Base-by-base conservation (phyloP, 2,888 invertebrate genomes). In the Hirudinaria manillensis region DNA sequence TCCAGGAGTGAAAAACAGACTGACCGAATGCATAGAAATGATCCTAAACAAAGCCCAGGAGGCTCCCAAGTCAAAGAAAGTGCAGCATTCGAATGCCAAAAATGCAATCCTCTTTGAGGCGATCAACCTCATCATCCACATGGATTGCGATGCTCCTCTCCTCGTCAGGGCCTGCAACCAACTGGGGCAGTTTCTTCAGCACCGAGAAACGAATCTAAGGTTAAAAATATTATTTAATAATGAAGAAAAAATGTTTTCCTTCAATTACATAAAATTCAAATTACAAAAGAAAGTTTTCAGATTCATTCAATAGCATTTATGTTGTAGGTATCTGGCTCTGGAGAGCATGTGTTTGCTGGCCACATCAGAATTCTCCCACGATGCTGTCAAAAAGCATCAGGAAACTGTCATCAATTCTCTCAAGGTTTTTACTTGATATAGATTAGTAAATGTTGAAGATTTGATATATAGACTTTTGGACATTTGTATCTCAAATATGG, bases 321-420 rank as follows among this genome's bases (percentile, higher is more conserved):
- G 10, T 21, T 36, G 16, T 80, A 87, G 88, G 81, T 99, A 99
- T 85, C 88, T 99, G 83, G 99, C 99, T 38, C 89, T 99, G 77
- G 99, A 99, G 86, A 97, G 98, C 53, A 98, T 99, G 98, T 99
- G 99, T 86, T 92, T 98, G 85, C 88, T 99, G 83, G 98, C 99
- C 70, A 98, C 96, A 29, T 98, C 98, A 0, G 99, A 99, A 87
- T 98, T 98, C 86, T 97, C 97, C 45, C 98, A 99, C 86, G 99
- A 99, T 85, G 98, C 99, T 79, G 99, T 99, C 21, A 99, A 99
- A 86, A 99, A 99, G 84, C 99, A 99, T 84, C 98, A 99, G 86
- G 99, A 99, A 88, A 98, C 99, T 70, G 98, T 99, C 70, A 97
- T 99, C 82, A 89, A 95, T 75, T 97, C 99, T 3, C 93, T 99